Evolutionary conservation across 2,888 invertebrate species (phyloP).

Genomic region (Stenodera caucasica): DNA sequence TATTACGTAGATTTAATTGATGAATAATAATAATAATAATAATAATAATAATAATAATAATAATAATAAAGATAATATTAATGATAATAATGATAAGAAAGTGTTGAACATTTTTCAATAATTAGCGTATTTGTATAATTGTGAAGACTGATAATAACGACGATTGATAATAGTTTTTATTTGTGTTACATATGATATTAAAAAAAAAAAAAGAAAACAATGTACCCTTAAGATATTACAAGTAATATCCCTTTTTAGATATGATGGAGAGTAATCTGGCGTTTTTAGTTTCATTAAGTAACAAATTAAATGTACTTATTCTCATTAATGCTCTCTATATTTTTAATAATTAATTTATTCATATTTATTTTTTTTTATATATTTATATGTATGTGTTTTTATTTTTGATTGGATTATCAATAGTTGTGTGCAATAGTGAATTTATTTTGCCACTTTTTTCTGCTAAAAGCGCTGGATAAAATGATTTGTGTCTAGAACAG

Average conservation of each 20-base stretch:
- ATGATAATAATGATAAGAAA: constrained; percentile 40
- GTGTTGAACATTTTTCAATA: constrained; percentile 50
- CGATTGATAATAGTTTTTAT: constrained; percentile 55
- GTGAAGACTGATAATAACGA: constrained; percentile 48
- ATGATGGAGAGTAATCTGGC: constrained; percentile 33
- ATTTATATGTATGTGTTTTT: constrained; percentile 11
- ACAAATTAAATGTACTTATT: background rate
- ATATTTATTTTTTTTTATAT: constrained; percentile 11
- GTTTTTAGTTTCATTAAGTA: background rate
- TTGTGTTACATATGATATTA: constrained; percentile 48
- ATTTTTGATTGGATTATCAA: constrained; percentile 11
- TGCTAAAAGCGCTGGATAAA: constrained; percentile 44
- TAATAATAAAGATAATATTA: no score
- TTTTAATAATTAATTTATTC: constrained; percentile 4
- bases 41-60: background rate
- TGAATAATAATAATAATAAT: background rate
- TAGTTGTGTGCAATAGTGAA: constrained; percentile 10
- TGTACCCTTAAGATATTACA: constrained; percentile 48
- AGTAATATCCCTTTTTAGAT: constrained; percentile 32
- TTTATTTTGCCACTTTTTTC: background rate
- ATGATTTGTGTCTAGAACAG: constrained; percentile 53
- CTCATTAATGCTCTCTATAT: background rate
- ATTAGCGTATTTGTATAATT: constrained; percentile 54
- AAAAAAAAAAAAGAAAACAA: background rate
- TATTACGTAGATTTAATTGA: constrained; percentile 47